Evolutionary conservation across 2,797 vertebrate species (phyloP).

Genomic region (Cyclopterus lumpus): DNA sequence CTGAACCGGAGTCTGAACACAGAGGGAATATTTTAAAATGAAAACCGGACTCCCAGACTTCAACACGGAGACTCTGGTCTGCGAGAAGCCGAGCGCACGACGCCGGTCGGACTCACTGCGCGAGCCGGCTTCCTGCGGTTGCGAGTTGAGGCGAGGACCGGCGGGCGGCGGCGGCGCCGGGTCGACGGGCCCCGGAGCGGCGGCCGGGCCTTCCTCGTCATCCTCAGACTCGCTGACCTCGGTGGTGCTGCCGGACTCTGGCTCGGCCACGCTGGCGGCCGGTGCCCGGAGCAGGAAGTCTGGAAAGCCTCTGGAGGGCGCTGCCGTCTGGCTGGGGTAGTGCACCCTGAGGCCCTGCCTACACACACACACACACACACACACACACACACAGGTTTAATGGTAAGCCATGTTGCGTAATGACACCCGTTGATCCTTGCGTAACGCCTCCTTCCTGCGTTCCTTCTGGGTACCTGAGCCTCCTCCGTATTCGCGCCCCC

Average conservation of each 20-base stretch:
- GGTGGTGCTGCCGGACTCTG: constrained; percentile 77
- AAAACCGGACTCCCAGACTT: neutral
- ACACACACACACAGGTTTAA: no score
- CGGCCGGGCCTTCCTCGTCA: constrained; percentile 45
- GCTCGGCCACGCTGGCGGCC: constrained; percentile 70
- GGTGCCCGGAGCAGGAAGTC: constrained; percentile 79
- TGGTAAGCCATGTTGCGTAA: no score
- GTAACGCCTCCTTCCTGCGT: no score
- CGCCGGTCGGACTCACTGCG: constrained; percentile 38
- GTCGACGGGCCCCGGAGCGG: neutral
- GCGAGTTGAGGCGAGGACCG: neutral
- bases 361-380: no score
- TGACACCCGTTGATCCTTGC: no score
- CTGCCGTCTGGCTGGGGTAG: constrained; percentile 85
- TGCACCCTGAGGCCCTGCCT: constrained; percentile 81
- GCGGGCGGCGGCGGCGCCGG: neutral
- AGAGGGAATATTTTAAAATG: neutral
- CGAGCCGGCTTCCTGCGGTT: constrained; percentile 32
- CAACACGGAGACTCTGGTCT: neutral
- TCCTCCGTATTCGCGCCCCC: constrained; percentile 53
- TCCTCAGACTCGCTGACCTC: constrained; percentile 83
- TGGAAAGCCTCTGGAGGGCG: constrained; percentile 78
- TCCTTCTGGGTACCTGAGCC: constrained; percentile 65
- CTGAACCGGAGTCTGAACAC: constrained; percentile 48
- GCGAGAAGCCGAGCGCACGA: no score